Percentiles rank a stretch among this genome's conserved stretches.
Conservation (phyloP, 2,113 vertebrate species). For the Vimba vimba region DNA sequence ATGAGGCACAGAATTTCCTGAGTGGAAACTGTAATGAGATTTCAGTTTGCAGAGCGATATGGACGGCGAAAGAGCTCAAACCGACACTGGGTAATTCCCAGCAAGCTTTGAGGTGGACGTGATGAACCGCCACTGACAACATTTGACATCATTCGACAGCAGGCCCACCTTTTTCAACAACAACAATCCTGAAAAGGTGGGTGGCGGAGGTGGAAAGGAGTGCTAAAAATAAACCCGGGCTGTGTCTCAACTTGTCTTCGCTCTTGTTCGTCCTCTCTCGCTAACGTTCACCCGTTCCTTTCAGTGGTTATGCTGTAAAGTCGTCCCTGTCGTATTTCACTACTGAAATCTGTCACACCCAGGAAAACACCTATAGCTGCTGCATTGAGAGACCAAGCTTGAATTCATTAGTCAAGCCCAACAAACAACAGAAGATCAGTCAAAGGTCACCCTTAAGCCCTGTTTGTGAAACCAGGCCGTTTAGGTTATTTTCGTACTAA, state of each 20-base stretch:
- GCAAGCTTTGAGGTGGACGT: slow-evolving; percentile 10
- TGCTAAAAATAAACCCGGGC: slow-evolving; percentile 51
- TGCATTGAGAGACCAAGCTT: slow-evolving; percentile 4
- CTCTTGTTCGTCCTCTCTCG: neutral
- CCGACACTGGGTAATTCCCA: slow-evolving; percentile 27
- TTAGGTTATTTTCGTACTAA: too few relatives aligned
- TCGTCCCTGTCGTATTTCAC: slow-evolving; percentile 15
- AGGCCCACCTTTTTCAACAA: slow-evolving; percentile 48
- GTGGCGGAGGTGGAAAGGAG: slow-evolving; percentile 45
- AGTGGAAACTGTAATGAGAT: slow-evolving; percentile 40
- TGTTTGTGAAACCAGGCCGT: too few relatives aligned
- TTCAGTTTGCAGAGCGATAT: slow-evolving; percentile 7
- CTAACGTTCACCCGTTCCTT: slow-evolving; percentile 22
- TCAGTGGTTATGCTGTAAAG: slow-evolving; percentile 55
- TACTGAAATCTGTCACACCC: slow-evolving; percentile 30
- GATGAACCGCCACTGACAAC: neutral
- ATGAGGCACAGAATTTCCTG: slow-evolving; percentile 4
- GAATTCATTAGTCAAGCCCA: neutral
- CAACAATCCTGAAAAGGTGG: slow-evolving; percentile 51
- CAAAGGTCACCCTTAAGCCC: neutral
- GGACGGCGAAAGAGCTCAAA: neutral
- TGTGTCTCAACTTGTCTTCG: slow-evolving; percentile 16
- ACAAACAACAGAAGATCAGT: neutral
- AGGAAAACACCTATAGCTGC: neutral
- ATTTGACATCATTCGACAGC: neutral